phyloP scores from a whole-genome alignment of 2,888 invertebrate species.

The Harpalus rufipes region DNA sequence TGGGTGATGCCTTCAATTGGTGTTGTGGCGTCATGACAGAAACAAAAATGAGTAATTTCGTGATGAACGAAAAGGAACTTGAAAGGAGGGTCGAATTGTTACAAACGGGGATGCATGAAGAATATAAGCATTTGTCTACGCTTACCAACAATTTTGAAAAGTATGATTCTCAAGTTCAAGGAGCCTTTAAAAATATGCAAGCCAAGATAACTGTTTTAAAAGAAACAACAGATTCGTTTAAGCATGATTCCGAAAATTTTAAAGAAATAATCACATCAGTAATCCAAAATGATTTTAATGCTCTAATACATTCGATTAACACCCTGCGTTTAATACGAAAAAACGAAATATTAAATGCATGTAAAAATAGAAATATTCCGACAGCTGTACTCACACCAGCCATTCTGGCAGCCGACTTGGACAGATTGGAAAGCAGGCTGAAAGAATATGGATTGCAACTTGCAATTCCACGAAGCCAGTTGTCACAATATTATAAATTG shows the following conservation, averaged over 20 bases:
- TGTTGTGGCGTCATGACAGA: slow-evolving; percentile 57
- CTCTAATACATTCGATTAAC: neutral
- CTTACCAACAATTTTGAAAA: neutral
- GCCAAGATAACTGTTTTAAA: too few relatives aligned
- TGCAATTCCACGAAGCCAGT: neutral
- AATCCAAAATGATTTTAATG: neutral
- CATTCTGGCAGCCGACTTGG: slow-evolving; percentile 6
- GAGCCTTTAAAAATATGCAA: neutral
- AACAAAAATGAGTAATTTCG: slow-evolving; percentile 25
- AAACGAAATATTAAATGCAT: neutral
- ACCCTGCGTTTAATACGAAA: neutral
- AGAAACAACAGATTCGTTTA: too few relatives aligned
- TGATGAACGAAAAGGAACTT: slow-evolving; percentile 17
- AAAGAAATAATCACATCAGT: neutral
- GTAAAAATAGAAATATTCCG: neutral
- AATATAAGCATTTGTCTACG: neutral
- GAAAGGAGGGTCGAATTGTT: neutral
- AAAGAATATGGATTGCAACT: neutral
- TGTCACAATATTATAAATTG: slow-evolving; percentile 58
- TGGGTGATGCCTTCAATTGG: slow-evolving; percentile 49
- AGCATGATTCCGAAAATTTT: neutral
- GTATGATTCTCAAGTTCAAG: neutral
- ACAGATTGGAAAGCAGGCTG: neutral
- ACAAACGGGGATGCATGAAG: neutral
- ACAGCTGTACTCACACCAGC: slow-evolving; percentile 10